Percentiles rank a stretch among this genome's conserved stretches.
Conservation (phyloP, 2,797 vertebrate species). For the Intellagama lesueurii region DNA sequence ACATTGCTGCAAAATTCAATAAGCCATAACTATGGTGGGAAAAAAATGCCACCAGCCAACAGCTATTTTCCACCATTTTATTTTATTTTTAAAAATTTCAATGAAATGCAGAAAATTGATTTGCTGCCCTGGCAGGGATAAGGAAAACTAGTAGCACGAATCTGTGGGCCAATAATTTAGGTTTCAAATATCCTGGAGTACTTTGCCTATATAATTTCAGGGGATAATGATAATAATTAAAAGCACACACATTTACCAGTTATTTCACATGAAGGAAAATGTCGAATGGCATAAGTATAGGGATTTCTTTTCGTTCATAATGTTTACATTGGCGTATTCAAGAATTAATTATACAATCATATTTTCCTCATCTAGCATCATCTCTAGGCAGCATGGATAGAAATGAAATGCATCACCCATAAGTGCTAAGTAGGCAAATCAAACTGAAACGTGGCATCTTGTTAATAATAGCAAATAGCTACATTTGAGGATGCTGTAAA, state of each 20-base stretch:
- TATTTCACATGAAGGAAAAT: constrained; percentile 74
- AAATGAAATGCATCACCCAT: constrained; percentile 44
- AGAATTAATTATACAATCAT: constrained; percentile 66
- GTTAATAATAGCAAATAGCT: not conserved
- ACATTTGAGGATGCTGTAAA: not conserved
- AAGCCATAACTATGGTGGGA: constrained; percentile 80
- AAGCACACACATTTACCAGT: constrained; percentile 79
- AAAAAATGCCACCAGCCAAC: constrained; percentile 82
- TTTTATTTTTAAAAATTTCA: constrained; percentile 74
- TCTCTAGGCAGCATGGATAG: not conserved
- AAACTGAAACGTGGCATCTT: constrained; percentile 40
- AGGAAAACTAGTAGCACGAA: constrained; percentile 80
- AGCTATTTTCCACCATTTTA: constrained; percentile 80
- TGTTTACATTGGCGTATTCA: constrained; percentile 77
- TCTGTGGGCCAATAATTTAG: constrained; percentile 84
- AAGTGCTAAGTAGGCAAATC: not conserved
- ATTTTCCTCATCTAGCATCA: constrained; percentile 53
- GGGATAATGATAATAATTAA: constrained; percentile 84
- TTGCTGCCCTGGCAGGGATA: constrained; percentile 78
- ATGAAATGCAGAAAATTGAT: constrained; percentile 83
- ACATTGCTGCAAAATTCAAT: constrained; percentile 77
- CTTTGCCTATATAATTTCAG: constrained; percentile 82
- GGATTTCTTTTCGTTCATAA: constrained; percentile 74
- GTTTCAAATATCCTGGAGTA: constrained; percentile 80
- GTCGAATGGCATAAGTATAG: constrained; percentile 69